Conservation (phyloP, 2,888 invertebrate genomes). For the Drosophila ustulata region DNA sequence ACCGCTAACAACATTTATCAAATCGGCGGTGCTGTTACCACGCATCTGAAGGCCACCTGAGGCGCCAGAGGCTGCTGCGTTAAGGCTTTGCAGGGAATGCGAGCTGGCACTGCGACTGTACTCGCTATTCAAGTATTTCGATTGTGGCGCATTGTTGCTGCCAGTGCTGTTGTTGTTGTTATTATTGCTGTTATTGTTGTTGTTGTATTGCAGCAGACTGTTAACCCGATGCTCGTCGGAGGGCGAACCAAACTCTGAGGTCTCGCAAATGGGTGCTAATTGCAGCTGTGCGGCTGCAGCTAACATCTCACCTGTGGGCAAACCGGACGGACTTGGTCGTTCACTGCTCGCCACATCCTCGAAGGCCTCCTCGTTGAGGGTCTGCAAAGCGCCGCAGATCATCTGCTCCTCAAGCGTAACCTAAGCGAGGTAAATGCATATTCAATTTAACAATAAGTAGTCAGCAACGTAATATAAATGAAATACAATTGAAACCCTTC, state of each 20-base stretch:
- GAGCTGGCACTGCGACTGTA: conserved; percentile 83
- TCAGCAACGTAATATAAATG: not conserved
- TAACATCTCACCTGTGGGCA: conserved; percentile 86
- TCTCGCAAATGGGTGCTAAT: conserved; percentile 85
- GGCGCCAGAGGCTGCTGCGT: conserved; percentile 18
- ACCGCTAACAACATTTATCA: conserved; percentile 49
- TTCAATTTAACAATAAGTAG: not conserved
- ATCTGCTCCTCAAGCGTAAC: conserved; percentile 97
- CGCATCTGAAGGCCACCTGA: conserved; percentile 50
- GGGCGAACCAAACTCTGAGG: conserved; percentile 85
- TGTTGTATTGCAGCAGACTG: conserved; percentile 68
- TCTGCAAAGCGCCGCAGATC: conserved; percentile 97
- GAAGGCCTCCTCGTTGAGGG: conserved; percentile 96
- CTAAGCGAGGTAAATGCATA: conserved; percentile 85
- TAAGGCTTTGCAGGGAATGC: conserved; percentile 80
- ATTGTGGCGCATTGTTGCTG: conserved; percentile 43
- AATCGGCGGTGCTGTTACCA: conserved; percentile 64
- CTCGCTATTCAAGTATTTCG: conserved; percentile 71
- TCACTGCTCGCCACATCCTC: conserved; percentile 94
- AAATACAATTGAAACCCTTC: not conserved
- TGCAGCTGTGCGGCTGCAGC: conserved; percentile 84
- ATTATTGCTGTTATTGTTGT: conserved; percentile 69
- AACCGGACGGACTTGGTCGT: conserved; percentile 87
- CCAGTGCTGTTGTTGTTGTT: conserved; percentile 60
- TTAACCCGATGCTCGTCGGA: conserved; percentile 83